phyloP scores from a whole-genome alignment of 2,797 vertebrate species.

The Tympanoctomys barrerae region DNA sequence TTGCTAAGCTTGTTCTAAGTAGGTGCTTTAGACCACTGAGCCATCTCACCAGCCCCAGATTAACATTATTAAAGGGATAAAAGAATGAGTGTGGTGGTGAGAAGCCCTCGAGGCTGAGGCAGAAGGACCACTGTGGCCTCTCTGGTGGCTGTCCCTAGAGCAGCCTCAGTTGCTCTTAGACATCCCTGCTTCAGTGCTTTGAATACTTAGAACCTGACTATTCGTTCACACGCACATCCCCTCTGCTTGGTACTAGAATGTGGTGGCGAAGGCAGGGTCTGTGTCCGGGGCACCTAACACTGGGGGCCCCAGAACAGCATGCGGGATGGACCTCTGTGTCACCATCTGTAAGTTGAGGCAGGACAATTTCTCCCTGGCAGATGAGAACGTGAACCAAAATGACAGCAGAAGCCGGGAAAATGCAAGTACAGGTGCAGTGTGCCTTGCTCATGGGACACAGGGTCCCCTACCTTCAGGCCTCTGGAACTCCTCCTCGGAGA shows the following conservation, averaged over 20 bases:
- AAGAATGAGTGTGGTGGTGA: neutral
- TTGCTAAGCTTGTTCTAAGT: too few species aligned
- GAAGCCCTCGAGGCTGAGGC: neutral
- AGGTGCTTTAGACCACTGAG: too few species aligned
- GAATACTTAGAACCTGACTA: neutral
- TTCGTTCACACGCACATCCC: neutral
- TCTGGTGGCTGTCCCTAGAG: neutral
- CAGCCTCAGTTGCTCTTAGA: too few species aligned
- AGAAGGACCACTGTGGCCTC: neutral
- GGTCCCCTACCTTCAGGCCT: slow-evolving; percentile 91
- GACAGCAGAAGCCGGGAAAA: too few species aligned
- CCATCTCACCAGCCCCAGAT: too few species aligned
- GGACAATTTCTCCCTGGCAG: neutral
- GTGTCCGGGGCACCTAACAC: neutral
- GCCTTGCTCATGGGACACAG: neutral
- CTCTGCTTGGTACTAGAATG: neutral
- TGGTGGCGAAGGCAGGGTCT: neutral
- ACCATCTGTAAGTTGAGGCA: neutral
- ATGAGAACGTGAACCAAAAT: accelerated
- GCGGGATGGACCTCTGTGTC: neutral
- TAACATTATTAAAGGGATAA: neutral
- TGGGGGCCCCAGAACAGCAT: accelerated
- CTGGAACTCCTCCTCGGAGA: slow-evolving; percentile 93
- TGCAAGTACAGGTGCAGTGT: accelerated
- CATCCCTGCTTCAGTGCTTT: accelerated